Conservation (phyloP, 2,113 vertebrate genomes). For the Oryzias curvinotus region DNA sequence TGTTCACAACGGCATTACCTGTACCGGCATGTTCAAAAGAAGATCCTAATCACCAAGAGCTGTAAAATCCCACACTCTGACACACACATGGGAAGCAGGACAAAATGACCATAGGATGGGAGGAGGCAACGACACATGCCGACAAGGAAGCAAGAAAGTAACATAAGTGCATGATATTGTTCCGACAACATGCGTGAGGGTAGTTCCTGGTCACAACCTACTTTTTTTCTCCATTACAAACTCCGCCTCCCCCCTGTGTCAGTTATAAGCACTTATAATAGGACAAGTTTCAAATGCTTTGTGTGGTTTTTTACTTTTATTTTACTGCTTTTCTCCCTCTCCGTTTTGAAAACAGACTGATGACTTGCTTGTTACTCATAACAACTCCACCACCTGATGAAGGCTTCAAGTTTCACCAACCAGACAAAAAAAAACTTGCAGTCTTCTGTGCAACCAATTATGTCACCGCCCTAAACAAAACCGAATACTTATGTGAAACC, state of each 20-base stretch:
- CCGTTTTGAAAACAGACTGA: slow-evolving; percentile 23
- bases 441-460: neutral
- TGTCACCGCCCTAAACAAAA: no score
- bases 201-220: slow-evolving; percentile 13
- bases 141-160: slow-evolving; percentile 36
- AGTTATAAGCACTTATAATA: neutral
- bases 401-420: slow-evolving; percentile 1
- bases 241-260: neutral
- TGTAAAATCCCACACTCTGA: neutral
- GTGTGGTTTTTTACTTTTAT: slow-evolving; percentile 23
- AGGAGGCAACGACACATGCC: slow-evolving; percentile 32
- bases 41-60: slow-evolving; percentile 36
- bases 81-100: slow-evolving; percentile 22
- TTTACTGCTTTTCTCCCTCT: slow-evolving; percentile 52
- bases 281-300: slow-evolving; percentile 5
- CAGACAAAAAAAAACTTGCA: neutral
- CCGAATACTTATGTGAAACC: no score
- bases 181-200: neutral
- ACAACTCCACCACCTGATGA: neutral
- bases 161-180: slow-evolving; percentile 12
- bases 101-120: slow-evolving; percentile 50
- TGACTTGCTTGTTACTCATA: neutral
- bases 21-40: slow-evolving; percentile 22
- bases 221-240: neutral
- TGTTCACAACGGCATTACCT: slow-evolving; percentile 52